These are phyloP conservation scores for Telmatochromis brichardi DNA, from an alignment of 2,113 vertebrate species.

Conservation along the genomic window DNA sequence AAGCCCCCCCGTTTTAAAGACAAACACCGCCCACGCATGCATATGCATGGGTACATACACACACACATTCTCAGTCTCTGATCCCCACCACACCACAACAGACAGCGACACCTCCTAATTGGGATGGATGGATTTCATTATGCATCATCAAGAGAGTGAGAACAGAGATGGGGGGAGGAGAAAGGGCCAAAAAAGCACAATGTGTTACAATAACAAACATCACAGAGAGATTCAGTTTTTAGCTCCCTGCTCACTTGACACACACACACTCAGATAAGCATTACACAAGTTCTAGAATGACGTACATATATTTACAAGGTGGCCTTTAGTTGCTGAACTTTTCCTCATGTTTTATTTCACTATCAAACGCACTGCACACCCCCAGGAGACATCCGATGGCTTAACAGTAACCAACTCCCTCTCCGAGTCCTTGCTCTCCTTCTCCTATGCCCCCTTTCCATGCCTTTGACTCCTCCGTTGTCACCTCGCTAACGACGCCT, in stretches of 20 bases:
- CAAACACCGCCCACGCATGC: not conserved
- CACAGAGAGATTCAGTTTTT: not conserved
- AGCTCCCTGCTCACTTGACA: constrained; percentile 5
- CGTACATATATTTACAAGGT: constrained; percentile 5
- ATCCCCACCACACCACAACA: not conserved
- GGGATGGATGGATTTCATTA: constrained; percentile 67
- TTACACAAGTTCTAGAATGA: not conserved
- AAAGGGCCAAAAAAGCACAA: not conserved
- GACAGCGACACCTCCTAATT: constrained; percentile 55
- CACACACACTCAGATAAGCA: not conserved
- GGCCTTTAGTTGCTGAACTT: not conserved
- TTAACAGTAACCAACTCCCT: not conserved
- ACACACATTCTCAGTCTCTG: not conserved
- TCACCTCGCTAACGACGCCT: constrained; percentile 10
- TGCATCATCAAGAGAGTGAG: constrained; percentile 35
- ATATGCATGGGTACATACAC: not conserved
- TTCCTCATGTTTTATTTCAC: not conserved
- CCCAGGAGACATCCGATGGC: not conserved
- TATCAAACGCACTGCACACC: not conserved
- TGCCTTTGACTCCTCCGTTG: not conserved
- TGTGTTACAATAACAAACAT: constrained; percentile 58
- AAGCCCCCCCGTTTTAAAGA: not conserved
- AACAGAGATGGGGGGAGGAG: constrained; percentile 9
- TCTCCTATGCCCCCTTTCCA: not conserved
- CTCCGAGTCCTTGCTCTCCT: not conserved